These are phyloP conservation scores for Nibea coibor DNA, from an alignment of 2,113 vertebrate species.

Conservation along the genomic window DNA sequence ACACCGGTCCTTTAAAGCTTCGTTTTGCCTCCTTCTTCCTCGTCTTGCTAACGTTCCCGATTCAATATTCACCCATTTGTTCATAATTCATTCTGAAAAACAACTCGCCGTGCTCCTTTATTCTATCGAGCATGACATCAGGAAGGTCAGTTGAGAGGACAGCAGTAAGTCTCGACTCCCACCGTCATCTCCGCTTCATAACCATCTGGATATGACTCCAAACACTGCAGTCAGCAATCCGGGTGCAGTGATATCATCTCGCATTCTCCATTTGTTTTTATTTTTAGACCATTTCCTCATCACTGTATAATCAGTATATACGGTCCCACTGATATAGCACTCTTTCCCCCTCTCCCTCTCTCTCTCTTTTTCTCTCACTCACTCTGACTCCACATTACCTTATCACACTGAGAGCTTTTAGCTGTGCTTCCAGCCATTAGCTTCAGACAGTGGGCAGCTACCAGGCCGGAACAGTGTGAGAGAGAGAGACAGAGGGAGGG, in stretches of 20 bases:
- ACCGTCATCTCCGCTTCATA: constrained; percentile 44
- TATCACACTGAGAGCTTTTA: constrained; percentile 83
- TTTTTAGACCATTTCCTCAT: constrained; percentile 83
- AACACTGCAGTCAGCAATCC: constrained; percentile 72
- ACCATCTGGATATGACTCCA: constrained; percentile 68
- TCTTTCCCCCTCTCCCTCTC: not conserved
- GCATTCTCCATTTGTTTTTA: constrained; percentile 77
- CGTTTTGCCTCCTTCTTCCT: too few species aligned
- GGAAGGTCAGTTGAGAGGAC: constrained; percentile 64
- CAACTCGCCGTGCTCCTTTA: constrained; percentile 39
- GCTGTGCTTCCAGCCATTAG: constrained; percentile 78
- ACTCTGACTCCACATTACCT: constrained; percentile 70
- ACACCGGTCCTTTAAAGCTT: too few species aligned
- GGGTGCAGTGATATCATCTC: constrained; percentile 73
- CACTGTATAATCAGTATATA: constrained; percentile 77
- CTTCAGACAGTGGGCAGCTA: constrained; percentile 61
- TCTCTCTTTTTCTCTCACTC: not conserved
- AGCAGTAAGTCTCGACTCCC: constrained; percentile 61
- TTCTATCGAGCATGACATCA: constrained; percentile 61
- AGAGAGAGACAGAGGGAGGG: not conserved
- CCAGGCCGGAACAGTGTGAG: constrained; percentile 35
- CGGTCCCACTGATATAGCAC: constrained; percentile 64
- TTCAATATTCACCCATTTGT: constrained; percentile 3
- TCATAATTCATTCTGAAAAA: constrained; percentile 37
- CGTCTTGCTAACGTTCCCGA: not conserved